These are phyloP conservation scores for Anhinga anhinga DNA, from an alignment of 2,113 vertebrate genomes.

Conservation along the genomic window DNA sequence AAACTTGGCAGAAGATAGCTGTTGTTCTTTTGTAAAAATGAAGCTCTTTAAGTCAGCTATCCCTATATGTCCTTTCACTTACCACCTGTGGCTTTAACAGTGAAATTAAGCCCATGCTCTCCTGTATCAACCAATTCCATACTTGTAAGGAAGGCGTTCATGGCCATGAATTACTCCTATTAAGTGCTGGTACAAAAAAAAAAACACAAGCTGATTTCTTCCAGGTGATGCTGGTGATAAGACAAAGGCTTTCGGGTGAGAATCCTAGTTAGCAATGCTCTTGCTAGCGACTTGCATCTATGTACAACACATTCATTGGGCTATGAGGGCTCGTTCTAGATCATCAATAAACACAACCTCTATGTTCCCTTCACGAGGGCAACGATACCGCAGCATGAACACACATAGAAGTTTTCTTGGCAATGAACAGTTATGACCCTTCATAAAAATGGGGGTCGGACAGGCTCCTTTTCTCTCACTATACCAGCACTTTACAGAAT, in stretches of 20 bases:
- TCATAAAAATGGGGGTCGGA: not conserved
- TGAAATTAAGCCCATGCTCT: not conserved
- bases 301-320: rapidly evolving
- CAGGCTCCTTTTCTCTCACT: not conserved
- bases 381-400: not conserved
- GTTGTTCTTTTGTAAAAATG: not conserved
- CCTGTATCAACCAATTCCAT: not conserved
- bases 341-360: not conserved
- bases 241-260: not conserved
- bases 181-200: not conserved
- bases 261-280: not conserved
- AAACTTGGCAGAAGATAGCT: not conserved
- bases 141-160: rapidly evolving
- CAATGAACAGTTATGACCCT: not conserved
- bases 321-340: rapidly evolving
- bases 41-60: not conserved
- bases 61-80: not conserved
- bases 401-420: not conserved
- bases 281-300: rapidly evolving
- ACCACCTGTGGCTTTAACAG: not conserved
- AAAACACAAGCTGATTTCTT: not conserved
- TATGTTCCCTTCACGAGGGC: rapidly evolving
- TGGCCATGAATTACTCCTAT: not conserved
- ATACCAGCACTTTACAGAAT: not conserved
- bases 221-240: not conserved